A percentile compares a stretch with the other conserved stretches of the same genome.
Evolutionary conservation across 1,140 invertebrate genomes (phyloP).

Genomic region (Drosophila trapezifrons): DNA sequence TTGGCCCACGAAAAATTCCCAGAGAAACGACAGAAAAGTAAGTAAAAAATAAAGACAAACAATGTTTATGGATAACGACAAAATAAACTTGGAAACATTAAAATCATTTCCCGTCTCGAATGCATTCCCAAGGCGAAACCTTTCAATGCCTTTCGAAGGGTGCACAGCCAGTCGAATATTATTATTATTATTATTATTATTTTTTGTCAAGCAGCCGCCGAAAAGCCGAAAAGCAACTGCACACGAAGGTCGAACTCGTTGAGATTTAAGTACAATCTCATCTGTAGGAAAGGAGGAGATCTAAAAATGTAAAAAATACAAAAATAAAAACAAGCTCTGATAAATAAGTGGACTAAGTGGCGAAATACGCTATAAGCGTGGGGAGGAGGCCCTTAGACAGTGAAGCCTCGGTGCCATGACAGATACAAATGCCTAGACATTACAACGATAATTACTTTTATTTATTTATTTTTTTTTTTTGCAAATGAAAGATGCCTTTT

Average conservation of each 20-base stretch:
- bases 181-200: slow-evolving; percentile 6
- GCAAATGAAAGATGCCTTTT: slow-evolving; percentile 9
- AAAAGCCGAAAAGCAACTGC: slow-evolving; percentile 13
- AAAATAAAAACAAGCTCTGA: slow-evolving; percentile 39
- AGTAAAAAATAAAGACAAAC: background rate
- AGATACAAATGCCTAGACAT: slow-evolving; percentile 34
- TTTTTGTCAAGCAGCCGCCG: slow-evolving; percentile 25
- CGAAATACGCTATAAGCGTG: slow-evolving; percentile 5
- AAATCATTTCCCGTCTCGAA: slow-evolving; percentile 50
- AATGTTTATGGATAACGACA: slow-evolving; percentile 19
- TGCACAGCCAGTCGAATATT: slow-evolving; percentile 28
- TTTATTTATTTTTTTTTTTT: background rate
- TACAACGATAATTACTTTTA: slow-evolving; percentile 23
- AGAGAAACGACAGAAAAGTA: slow-evolving; percentile 36
- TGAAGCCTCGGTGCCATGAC: slow-evolving; percentile 7
- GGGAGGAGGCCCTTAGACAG: slow-evolving; percentile 1
- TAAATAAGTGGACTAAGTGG: slow-evolving; percentile 57
- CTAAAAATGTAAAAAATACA: slow-evolving; percentile 20
- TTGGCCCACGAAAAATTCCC: slow-evolving; percentile 64
- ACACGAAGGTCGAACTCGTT: slow-evolving; percentile 36
- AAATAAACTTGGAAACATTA: slow-evolving; percentile 14
- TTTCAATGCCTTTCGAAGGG: slow-evolving; percentile 51
- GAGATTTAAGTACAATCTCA: slow-evolving; percentile 32
- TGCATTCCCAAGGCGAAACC: slow-evolving; percentile 51
- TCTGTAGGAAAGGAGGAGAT: slow-evolving; percentile 2